These are phyloP conservation scores for Pentalonia nigronervosa DNA, from an alignment of 1,140 invertebrate genomes.

Conservation along the genomic window DNA sequence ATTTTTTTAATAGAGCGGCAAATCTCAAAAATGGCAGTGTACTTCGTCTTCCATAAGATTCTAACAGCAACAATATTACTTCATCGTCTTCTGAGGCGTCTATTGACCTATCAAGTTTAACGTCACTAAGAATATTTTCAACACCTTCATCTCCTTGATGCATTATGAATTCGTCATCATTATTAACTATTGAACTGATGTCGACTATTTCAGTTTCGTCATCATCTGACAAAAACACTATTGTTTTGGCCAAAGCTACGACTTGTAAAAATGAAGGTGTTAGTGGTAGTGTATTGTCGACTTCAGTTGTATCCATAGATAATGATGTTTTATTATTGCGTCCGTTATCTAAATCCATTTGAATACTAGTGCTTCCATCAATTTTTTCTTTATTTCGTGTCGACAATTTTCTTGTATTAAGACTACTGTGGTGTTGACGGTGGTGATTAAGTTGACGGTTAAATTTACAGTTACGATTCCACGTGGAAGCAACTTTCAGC, in stretches of 20 bases:
- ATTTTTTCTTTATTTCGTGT: background rate
- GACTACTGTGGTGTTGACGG: background rate
- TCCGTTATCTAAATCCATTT: background rate
- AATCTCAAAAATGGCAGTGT: slow-evolving; percentile 86
- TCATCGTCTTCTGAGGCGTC: background rate
- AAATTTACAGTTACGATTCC: background rate
- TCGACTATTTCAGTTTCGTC: background rate
- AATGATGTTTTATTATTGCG: background rate
- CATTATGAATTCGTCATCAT: background rate
- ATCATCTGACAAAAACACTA: slow-evolving; percentile 28
- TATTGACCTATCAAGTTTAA: background rate
- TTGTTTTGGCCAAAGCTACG: slow-evolving; percentile 17
- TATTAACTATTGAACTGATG: background rate
- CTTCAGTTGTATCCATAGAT: background rate
- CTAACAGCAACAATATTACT: background rate
- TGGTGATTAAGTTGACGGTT: background rate
- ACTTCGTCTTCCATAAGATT: slow-evolving; percentile 64
- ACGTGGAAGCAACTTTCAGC: slow-evolving; percentile 29
- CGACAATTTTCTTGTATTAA: background rate
- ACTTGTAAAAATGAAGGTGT: slow-evolving; percentile 9
- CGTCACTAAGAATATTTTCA: background rate
- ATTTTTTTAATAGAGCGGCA: slow-evolving; percentile 82
- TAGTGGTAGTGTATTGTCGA: background rate
- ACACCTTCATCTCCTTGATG: background rate
- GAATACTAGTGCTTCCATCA: background rate